Base-by-base conservation (phyloP, 2,113 vertebrate species). In the Telmatochromis sp. region DNA sequence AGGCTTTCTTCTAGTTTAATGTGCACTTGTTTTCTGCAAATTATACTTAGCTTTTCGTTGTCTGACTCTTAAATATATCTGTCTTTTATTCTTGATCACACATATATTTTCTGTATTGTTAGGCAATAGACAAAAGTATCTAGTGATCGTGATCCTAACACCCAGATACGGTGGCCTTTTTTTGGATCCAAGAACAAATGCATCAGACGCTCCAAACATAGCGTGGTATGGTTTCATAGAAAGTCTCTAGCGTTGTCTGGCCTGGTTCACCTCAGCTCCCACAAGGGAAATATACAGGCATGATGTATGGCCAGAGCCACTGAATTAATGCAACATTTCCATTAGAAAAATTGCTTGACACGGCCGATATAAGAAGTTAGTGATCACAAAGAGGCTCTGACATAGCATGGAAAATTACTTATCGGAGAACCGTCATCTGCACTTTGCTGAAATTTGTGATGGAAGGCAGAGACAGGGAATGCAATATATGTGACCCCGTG, bases 341-440 rank as follows among this genome's bases (percentile, higher is more conserved):
- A 96, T 96, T 90, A 94, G 90, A 97, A 93, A 94, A 95, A 96
- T 96, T 89, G 88, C 92, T 96, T 91, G 96, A 95, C 94, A 92
- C 91, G 91, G 88, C 89, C 89, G 92, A 96, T 96, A 92, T 93
- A 92, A 93, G 86, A 92, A 89, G 95, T 89, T 82, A 87, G 92
- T 92, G 91, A 96, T 94, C 96, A 93, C 88, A 88, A 54, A 78
- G 90, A 94, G 91, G 63, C 83, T 87, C 83, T 95, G 92, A 87
- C 89, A 90, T 89, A 55, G 92, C 89, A 89, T 63, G 87, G 92
- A 95, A 93, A 89, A 91, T 93, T 93, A 93, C 91, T 96, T 95
- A 95, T 94, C 78, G 95, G 95, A 91, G 86, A 96, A 94, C 84
- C 86, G 88, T 93, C 95, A 94, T 94, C 90, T 92, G 91, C 81